Base-by-base conservation (phyloP, 2,113 vertebrate species). In the Larimichthys polyactis region DNA sequence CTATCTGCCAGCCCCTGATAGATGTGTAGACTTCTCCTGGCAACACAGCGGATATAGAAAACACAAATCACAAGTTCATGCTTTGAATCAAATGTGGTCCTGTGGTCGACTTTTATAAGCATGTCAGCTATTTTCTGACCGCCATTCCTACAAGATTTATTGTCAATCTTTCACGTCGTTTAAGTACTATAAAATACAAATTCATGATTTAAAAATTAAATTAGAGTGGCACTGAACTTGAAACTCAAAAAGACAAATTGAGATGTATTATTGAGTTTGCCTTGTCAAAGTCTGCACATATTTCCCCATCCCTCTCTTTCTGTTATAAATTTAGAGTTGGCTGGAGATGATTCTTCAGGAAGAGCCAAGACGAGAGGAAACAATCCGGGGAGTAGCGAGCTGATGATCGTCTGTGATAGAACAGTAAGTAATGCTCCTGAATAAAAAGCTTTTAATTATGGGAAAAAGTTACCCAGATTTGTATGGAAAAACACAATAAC, bases 1-100 rank as follows among this genome's bases (percentile, higher is more conserved):
- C 80, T 85, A 71, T 89, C 83, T 78, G 78, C 89, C 87, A 86
- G 66, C 14, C 49, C 1, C 80, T 71, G 90, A 91, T 79, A 82
- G 86, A 87, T 85, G 84, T 36, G 82, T 86, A 83, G 77, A 67
- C 58, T 15, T 73, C 68, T 73, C 57, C 60, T 27, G 16, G 66
- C 19, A 69, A 51, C 60, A 60, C 60, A 65, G 71, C 51, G 66
- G 72, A 65, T 59, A 29, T 46, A 66, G n/a, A 82, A 75, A 88
- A 81, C 63, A 77, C 54, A 77, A 89, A 87, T 70, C 62, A 57
- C 12, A 43, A 43, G 20, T 49, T 66, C 62, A 67, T 29, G 75
- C 78, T 44, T 75, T 19, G 66, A 79, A 80, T 17, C 57, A 3
- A 75, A 71, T 57, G 57, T 3, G 59, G 43, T 60, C 6, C 27